Evolutionary conservation across 2,113 vertebrate species (phyloP), one percentile per base, ranked within the genome.

Genomic region (Ivindomyrus marchei): DNA sequence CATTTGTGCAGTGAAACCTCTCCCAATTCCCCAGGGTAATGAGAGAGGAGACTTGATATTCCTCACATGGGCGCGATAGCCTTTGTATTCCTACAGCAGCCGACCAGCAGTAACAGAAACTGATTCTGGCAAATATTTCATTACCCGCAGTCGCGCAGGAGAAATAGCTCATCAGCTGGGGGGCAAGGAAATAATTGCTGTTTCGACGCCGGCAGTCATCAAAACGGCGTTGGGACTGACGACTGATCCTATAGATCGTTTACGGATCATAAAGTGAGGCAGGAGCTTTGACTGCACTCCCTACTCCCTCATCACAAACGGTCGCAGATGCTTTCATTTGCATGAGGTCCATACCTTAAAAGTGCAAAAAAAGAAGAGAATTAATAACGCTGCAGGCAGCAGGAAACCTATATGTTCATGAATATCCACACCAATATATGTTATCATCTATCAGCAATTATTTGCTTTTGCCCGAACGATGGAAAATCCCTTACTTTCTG

Each of bases 41-140:
- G 19, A 42, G 52, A 85, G 52, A 45, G 42, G 10, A 36, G 87
- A 90, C 87, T 90, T 90, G 70, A 84, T 90, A 88, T 90, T 84
- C 90, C 11, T 66, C 49, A n/a, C 74, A 84, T 88, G 87, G 83
- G 77, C 10, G 52, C 31, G 39, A 66, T 53, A 42, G 90, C 50
- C 86, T 90, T 88, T 85, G 42, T 36, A 77, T 52, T 19, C 62
- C 19, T 42, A 13, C 52, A 17, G 89, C 80, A 19, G 45, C 36
- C 11, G 24, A n/a, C 21, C 52, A 45, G 11, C 52, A 85, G 77
- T 27, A 85, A 87, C 85, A 80, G 83, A 90, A 77, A 90, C 85
- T 5, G 39, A 88, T 88, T 66, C 36, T 5, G 36, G 56, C 53
- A 58, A 88, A 88, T 88, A 88, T 88, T 62, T 88, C 21, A 53